Evolutionary conservation across 2,888 invertebrate species (phyloP).

Genomic region (Acleris holmiana): DNA sequence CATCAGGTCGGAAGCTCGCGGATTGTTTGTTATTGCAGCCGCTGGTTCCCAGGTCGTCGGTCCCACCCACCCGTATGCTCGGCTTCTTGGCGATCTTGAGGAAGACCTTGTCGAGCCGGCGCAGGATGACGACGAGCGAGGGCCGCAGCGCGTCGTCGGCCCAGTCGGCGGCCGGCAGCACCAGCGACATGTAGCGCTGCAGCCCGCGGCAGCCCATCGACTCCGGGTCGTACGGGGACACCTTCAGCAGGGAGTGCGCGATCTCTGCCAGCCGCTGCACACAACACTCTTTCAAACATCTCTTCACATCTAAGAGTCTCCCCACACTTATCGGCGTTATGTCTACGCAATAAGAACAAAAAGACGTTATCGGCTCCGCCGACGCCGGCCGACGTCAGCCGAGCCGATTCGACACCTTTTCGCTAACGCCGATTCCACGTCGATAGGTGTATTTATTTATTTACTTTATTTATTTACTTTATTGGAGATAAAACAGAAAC

Average conservation of each 20-base stretch:
- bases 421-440: no score
- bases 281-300: background rate
- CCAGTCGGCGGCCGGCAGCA: conserved; percentile 98
- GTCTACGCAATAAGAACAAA: no score
- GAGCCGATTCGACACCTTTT: no score
- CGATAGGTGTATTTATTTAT: no score
- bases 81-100: conserved; percentile 98
- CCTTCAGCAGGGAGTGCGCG: conserved; percentile 97
- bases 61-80: conserved; percentile 88
- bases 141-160: conserved; percentile 96
- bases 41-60: background rate
- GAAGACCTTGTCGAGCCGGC: conserved; percentile 98
- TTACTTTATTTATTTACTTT: no score
- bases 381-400: no score
- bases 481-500: no score
- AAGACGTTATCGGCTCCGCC: no score
- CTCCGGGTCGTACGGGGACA: conserved; percentile 98
- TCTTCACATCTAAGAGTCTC: no score
- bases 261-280: conserved; percentile 95
- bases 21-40: no score
- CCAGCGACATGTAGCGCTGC: conserved; percentile 95
- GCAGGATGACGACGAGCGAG: conserved; percentile 94
- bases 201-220: conserved; percentile 98
- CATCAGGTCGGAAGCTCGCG: no score
- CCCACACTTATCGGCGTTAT: no score